These are phyloP conservation scores for Cyanoramphus novaezelandiae DNA, from an alignment of 2,113 vertebrate species.

Conservation along the genomic window DNA sequence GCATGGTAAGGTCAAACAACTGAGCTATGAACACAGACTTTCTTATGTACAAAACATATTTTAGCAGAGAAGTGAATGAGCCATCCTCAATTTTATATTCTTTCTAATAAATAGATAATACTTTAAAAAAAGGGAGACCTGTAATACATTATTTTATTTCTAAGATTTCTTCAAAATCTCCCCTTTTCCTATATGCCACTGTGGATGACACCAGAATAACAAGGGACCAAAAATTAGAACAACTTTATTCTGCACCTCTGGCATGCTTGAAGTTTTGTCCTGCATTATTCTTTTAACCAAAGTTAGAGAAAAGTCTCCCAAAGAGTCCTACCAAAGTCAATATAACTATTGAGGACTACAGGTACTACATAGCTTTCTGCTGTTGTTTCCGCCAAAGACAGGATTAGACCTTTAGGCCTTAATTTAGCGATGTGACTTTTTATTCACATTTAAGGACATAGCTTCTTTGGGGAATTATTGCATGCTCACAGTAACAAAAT, in stretches of 20 bases:
- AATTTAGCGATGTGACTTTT: background rate
- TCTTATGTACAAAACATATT: background rate
- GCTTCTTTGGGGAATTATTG: background rate
- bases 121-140: background rate
- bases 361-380: background rate
- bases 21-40: background rate
- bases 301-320: background rate
- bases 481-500: background rate
- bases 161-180: background rate
- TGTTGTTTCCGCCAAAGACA: background rate
- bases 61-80: background rate
- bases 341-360: background rate
- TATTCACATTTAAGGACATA: background rate
- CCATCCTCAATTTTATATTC: background rate
- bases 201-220: background rate
- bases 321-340: background rate
- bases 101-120: background rate
- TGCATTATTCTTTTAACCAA: background rate
- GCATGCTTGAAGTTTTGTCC: background rate
- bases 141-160: background rate
- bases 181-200: background rate
- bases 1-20: background rate
- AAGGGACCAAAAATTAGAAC: background rate
- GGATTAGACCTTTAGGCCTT: background rate
- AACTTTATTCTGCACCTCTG: background rate